These are phyloP conservation scores for Eupristina koningsbergeri DNA, from an alignment of 1,140 invertebrate species.

Conservation along the genomic window DNA sequence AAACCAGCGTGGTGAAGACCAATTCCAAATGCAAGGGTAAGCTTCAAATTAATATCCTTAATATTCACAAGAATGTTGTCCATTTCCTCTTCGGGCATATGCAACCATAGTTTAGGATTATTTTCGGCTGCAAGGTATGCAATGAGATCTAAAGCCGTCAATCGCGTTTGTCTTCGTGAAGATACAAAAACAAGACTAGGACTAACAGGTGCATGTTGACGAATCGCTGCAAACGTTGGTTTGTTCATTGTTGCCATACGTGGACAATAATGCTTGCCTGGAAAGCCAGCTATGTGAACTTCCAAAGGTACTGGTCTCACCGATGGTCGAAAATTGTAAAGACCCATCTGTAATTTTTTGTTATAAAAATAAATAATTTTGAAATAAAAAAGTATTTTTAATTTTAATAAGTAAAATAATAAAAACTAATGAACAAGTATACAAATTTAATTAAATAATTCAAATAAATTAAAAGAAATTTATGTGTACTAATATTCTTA, in stretches of 20 bases:
- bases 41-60: slow-evolving; percentile 92
- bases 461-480: not conserved
- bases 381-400: not conserved
- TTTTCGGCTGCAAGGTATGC: slow-evolving; percentile 92
- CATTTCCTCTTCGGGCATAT: slow-evolving; percentile 90
- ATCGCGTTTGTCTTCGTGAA: slow-evolving; percentile 95
- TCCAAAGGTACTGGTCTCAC: slow-evolving; percentile 97
- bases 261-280: slow-evolving; percentile 98
- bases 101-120: slow-evolving; percentile 95
- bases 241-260: slow-evolving; percentile 99
- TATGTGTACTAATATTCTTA: not conserved
- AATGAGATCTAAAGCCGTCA: slow-evolving; percentile 97
- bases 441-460: not conserved
- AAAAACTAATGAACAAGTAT: not conserved
- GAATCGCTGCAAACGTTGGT: slow-evolving; percentile 96
- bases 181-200: slow-evolving; percentile 97
- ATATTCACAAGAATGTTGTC: slow-evolving; percentile 83
- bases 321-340: slow-evolving; percentile 98
- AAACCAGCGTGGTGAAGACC: slow-evolving; percentile 98
- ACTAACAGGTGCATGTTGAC: slow-evolving; percentile 90
- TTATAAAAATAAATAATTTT: slow-evolving; percentile 16
- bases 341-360: slow-evolving; percentile 78
- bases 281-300: slow-evolving; percentile 94
- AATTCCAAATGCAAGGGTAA: slow-evolving; percentile 97
- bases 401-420: not conserved